Evolutionary conservation across 2,113 vertebrate genomes (phyloP).

Genomic region (Patagioenas fasciata): DNA sequence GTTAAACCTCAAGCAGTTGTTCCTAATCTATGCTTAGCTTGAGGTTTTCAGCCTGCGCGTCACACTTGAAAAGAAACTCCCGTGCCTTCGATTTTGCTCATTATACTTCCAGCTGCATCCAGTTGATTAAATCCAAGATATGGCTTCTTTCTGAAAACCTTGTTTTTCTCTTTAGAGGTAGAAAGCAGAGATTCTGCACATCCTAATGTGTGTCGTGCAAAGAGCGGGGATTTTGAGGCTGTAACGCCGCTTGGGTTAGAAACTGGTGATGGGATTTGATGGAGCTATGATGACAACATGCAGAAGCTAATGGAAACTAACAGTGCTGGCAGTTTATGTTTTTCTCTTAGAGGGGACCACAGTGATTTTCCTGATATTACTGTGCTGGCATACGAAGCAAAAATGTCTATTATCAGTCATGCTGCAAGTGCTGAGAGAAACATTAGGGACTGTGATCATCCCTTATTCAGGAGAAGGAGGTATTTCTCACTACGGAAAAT

Average conservation of each 20-base stretch:
- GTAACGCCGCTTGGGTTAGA: rapidly evolving
- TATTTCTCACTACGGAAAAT: background rate
- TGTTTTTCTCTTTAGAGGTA: background rate
- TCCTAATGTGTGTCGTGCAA: rapidly evolving
- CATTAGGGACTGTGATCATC: background rate
- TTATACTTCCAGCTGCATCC: background rate
- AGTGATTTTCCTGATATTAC: background rate
- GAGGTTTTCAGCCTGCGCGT: background rate
- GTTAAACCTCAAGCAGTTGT: background rate
- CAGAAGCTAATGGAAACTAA: background rate
- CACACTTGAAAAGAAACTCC: background rate
- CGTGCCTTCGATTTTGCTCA: background rate
- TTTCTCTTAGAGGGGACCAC: background rate
- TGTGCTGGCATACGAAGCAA: background rate
- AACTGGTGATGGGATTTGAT: background rate
- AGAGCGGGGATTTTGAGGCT: background rate
- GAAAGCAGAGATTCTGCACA: background rate
- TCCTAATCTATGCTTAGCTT: background rate
- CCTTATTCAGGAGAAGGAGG: background rate
- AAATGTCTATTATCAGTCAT: background rate
- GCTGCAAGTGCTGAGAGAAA: background rate
- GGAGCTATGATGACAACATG: background rate
- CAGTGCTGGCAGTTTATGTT: background rate
- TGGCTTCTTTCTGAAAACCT: background rate
- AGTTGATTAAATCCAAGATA: background rate